Base-by-base conservation (phyloP, 1,140 invertebrate species). In the Coboldia fuscipes region DNA sequence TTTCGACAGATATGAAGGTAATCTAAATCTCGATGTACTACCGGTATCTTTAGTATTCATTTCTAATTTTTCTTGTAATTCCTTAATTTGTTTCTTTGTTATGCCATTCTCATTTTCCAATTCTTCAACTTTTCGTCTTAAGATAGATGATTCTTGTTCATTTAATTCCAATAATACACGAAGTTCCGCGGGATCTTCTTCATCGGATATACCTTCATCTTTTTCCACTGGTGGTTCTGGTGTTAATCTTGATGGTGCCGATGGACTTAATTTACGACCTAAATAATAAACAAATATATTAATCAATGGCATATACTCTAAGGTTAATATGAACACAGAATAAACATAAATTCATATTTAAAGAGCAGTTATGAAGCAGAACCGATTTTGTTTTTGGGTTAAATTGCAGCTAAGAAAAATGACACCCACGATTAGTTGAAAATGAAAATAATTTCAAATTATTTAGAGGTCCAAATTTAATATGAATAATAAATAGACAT, bases 111-210 rank as follows among this genome's bases (percentile, higher is more conserved):
- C 76, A 39, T 68, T 66, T 58, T 89, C 81, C 35, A 84, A 56
- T 42, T 86, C 81, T 54, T 84, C 77, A 23, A 85, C 70, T 56
- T 85, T 88, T 37, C 73, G 66, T 22, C 81, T 60, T 30, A 86
- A 56, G 36, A 85, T 74, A 3, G 70, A 66, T 29, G 80, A 70
- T 64, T 92, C 84, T 64, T 79, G 75, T 60, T 92, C 84, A 45
- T 79, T 77, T n/a, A 92, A 58, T 54, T 89, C 84, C 21, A 89
- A 53, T 39, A 86, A 70, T 19, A 89, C 58, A 43, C 77, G 68
- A 28, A 83, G 48, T 46, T 83, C 78, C 20, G 70, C 65, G 8
- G 71, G 64, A 52, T 82, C 77, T 42, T 81, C 77, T 48, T 78
- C 73, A 45, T 76, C 73, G 5, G 70, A 72, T 39, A 72, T 73